A percentile compares a stretch with the other conserved stretches of the same genome.
Conservation (phyloP, 2,113 vertebrate species). For the Zosterops japonicus region DNA sequence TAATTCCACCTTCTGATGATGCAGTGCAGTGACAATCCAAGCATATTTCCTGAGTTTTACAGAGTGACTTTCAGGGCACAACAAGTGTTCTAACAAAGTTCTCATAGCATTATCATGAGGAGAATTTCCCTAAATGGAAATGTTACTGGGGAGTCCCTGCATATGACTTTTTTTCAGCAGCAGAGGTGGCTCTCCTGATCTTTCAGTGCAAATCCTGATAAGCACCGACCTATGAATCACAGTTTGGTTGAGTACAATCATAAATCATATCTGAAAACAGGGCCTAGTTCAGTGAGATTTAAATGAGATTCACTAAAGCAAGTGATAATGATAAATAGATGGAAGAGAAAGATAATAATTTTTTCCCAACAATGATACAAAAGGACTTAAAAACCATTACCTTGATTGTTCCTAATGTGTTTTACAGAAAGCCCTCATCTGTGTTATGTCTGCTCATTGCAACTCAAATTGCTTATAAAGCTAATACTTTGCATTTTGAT, state of each 20-base stretch:
- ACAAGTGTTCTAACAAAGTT: neutral
- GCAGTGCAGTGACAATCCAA: neutral
- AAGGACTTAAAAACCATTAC: conserved; percentile 8
- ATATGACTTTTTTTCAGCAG: neutral
- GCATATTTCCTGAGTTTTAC: neutral
- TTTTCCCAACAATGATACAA: conserved; percentile 15
- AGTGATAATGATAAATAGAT: neutral
- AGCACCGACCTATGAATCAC: neutral
- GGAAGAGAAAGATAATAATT: neutral
- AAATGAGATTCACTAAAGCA: neutral
- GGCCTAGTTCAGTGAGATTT: neutral
- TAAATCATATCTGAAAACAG: conserved; percentile 48
- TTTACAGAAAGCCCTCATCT: conserved; percentile 7
- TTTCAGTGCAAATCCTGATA: neutral
- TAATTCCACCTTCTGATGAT: neutral
- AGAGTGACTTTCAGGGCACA: neutral
- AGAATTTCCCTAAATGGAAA: neutral
- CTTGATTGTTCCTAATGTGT: neutral
- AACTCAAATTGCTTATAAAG: conserved; percentile 2
- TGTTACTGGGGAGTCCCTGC: neutral
- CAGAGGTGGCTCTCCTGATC: neutral
- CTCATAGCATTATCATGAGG: neutral
- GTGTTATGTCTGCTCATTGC: conserved; percentile 16
- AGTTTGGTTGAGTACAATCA: neutral
- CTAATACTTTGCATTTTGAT: conserved; percentile 52